These are phyloP conservation scores for Antitype chi DNA, from an alignment of 2,888 invertebrate species.

Conservation along the genomic window DNA sequence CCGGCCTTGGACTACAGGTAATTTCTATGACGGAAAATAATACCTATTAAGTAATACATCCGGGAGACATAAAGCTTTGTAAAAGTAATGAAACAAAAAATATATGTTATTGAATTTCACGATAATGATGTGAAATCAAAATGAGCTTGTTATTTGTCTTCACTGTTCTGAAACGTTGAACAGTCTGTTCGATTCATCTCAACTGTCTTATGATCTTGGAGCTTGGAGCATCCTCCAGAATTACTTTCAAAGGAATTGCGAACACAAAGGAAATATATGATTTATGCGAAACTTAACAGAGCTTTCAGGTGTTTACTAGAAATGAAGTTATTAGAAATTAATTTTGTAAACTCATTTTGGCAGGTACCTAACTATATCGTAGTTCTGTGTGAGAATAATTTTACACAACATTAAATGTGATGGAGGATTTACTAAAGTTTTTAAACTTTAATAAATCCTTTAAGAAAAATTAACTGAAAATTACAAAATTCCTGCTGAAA, in stretches of 20 bases:
- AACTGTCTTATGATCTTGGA: not conserved
- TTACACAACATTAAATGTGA: not conserved
- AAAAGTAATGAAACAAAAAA: not conserved
- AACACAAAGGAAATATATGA: slow-evolving; percentile 24
- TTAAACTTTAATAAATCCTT: too few species aligned
- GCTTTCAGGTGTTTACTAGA: slow-evolving; percentile 7
- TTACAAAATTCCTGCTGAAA: too few species aligned
- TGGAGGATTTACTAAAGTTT: not conserved
- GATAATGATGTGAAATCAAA: not conserved
- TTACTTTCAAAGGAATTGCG: slow-evolving; percentile 24
- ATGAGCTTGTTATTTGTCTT: slow-evolving; percentile 14
- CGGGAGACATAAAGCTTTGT: not conserved
- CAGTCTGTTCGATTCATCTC: slow-evolving; percentile 11
- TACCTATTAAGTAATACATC: not conserved
- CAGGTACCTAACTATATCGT: not conserved
- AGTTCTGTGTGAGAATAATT: not conserved
- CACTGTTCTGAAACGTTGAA: not conserved
- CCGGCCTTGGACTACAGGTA: not conserved
- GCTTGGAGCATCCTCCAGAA: slow-evolving; percentile 11
- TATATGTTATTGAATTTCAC: not conserved
- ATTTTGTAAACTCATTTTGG: not conserved
- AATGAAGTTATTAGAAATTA: not conserved
- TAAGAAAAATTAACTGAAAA: not conserved
- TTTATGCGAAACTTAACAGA: not conserved
- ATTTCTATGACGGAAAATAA: not conserved